phyloP scores from a whole-genome alignment of 2,888 invertebrate species.

The Capitulum mitella region DNA sequence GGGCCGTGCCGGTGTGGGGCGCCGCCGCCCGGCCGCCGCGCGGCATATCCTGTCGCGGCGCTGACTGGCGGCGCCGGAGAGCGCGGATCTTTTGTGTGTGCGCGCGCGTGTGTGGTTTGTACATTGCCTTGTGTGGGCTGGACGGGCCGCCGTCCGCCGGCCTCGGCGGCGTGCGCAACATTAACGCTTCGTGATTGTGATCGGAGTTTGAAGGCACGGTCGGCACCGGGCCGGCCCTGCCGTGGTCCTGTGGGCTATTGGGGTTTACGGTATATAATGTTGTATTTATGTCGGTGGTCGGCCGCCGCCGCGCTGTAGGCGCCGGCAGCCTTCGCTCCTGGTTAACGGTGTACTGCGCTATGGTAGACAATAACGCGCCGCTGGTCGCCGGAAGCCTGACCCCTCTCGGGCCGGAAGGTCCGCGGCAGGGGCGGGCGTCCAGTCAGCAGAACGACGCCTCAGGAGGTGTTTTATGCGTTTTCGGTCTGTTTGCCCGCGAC shows the following conservation, averaged over 20 bases:
- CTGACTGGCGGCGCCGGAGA: background rate
- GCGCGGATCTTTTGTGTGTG: background rate
- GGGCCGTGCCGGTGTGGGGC: background rate
- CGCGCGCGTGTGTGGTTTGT: background rate
- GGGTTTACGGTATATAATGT: constrained; percentile 12
- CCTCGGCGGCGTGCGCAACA: background rate
- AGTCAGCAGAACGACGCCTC: no score
- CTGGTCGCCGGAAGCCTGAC: background rate
- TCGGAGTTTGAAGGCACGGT: background rate
- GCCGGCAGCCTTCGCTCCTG: background rate
- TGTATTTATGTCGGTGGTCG: background rate
- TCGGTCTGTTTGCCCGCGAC: no score
- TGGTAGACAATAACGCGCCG: background rate
- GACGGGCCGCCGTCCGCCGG: no score
- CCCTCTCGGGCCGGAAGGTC: no score
- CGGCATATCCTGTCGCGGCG: background rate
- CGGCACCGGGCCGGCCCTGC: background rate
- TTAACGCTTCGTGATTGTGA: background rate
- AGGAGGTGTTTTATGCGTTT: no score
- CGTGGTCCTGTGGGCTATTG: background rate
- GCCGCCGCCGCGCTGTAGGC: background rate
- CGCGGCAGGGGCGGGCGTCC: no score
- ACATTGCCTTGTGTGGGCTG: background rate
- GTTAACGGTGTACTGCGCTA: background rate
- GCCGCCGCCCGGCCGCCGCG: background rate